Percentiles rank a stretch among this genome's conserved stretches.
Conservation (phyloP, 92 coral and sea anemone species). For the Epizoanthus scotinus region DNA sequence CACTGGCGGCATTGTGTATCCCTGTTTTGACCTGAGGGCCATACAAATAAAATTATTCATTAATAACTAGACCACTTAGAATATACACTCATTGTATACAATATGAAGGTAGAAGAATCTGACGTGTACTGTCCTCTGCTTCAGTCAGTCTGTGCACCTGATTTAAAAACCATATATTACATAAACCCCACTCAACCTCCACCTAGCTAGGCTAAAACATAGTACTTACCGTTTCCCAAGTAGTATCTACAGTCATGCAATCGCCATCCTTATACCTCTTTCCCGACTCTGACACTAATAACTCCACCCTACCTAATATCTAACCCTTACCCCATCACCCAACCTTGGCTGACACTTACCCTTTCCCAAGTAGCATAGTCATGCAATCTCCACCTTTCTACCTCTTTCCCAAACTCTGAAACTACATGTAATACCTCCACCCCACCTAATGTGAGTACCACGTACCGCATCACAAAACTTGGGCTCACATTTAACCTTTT, state of each 20-base stretch:
- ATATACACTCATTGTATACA: too few relatives aligned
- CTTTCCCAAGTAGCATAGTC: not conserved
- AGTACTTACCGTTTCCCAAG: not conserved
- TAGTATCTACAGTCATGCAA: not conserved
- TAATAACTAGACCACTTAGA: not conserved
- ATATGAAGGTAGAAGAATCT: too few relatives aligned
- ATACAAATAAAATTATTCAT: not conserved
- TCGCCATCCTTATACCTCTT: not conserved
- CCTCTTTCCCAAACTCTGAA: not conserved
- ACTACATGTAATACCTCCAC: not conserved
- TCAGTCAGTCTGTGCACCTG: too few relatives aligned
- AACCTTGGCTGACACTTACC: too few relatives aligned
- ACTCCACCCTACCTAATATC: not conserved
- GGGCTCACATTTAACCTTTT: not conserved
- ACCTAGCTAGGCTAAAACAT: too few relatives aligned
- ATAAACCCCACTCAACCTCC: too few relatives aligned
- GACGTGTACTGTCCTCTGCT: too few relatives aligned
- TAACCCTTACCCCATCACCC: too few relatives aligned
- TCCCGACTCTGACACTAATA: not conserved
- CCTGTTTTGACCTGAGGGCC: conserved; percentile 14
- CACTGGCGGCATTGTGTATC: conserved; percentile 35
- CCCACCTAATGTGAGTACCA: not conserved
- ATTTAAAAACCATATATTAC: too few relatives aligned
- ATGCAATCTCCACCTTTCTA: too few relatives aligned
- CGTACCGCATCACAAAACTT: too few relatives aligned